Evolutionary conservation across 2,888 invertebrate genomes (phyloP), one percentile per base, ranked within the genome.

Genomic region (Xylocampa areola): DNA sequence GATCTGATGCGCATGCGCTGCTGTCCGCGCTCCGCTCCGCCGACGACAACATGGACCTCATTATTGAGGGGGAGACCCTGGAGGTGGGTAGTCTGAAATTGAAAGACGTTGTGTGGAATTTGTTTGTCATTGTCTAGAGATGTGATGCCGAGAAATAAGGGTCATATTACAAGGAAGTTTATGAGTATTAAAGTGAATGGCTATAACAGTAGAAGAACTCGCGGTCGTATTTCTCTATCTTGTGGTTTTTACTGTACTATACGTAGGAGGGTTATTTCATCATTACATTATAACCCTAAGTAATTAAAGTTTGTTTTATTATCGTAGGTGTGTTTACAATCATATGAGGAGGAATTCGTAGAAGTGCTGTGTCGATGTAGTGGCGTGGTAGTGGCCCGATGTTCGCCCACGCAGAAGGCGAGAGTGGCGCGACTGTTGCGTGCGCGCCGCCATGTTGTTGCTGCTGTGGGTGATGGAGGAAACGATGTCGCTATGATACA

Each of bases 401-500:
- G 98, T 94, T 97, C 98, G 36, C 98, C 98, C 1, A 96, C 98
- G 10, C 98, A 98, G 89, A 98, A 98, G 89, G 98, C 96, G 32
- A 94, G 96, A 72, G 96, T 96, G 51, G 96, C 94, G 77, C 74
- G 84, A 1, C 80, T 94, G 73, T 64, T 94, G 79, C 87, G 93
- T 1, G 83, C 84, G 17, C 71, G 89, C 0, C 74, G 72, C 0
- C 94, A 95, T 55, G 96, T 98, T 0, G 98, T 98, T 0, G 98
- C 98, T 0, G 98, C 99, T 0, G 97, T 98, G n/a, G 99, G 99
- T 0, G 99, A 99, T 88, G 99, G 99, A 1, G 99, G 99, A 33
- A 99, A 99, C 86, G 99, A 99, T 86, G 99, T 99, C 17, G 93
- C 94, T 57, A 99, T 99, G 99, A 99, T 99, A 82, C 98, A 98